Base-by-base conservation (phyloP, 1,140 invertebrate species). In the Nephotettix cincticeps region DNA sequence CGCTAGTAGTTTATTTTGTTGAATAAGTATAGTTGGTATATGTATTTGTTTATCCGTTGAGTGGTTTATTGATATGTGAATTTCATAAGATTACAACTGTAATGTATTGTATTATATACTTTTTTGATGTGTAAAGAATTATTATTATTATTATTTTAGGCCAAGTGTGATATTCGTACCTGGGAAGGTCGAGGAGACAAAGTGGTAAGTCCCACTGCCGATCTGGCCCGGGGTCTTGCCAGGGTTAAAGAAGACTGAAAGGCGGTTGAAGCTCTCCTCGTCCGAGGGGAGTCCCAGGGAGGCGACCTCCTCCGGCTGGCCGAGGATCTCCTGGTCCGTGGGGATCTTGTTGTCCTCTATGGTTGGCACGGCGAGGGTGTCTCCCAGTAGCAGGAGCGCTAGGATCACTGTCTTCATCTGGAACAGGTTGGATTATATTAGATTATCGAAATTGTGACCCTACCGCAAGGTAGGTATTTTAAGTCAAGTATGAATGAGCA, bases 191-290 rank as follows among this genome's bases (percentile, higher is more conserved):
- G 73, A 73, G 3, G 75, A 73, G 21, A 76, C 70, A 40, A 73
- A 75, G 54, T 75, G 73, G 36, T 65, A 72, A 1, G 72, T 75
- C 17, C 74, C 74, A 11, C 74, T 66, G 43, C 58, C 32, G 25
- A 61, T 32, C 14, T 30, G 45, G 1, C 25, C 32, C 19, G 51
- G 30, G 25, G 70, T 28, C n/a, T 40, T 63, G 19, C 29, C 43
- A 36, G 70, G 28, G n/a, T 43, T 51, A 61, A 72, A 68, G 9
- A 72, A 47, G 4, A 68, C 51, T 14, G 61, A 71, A n/a, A 76
- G 70, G 23, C 68, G 74, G 56, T 76, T 76, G 71, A 75, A 76
- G 30, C 73, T 71, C 27, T 76, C 73, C 67, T 76, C 75, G 68
- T 76, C 75, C 0, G 71, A 68, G 0, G 75, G 73, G 21, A 76